Evolutionary conservation across 2,797 vertebrate species (phyloP), one percentile per base, ranked within the genome.

Genomic region (Sciaenops ocellatus): DNA sequence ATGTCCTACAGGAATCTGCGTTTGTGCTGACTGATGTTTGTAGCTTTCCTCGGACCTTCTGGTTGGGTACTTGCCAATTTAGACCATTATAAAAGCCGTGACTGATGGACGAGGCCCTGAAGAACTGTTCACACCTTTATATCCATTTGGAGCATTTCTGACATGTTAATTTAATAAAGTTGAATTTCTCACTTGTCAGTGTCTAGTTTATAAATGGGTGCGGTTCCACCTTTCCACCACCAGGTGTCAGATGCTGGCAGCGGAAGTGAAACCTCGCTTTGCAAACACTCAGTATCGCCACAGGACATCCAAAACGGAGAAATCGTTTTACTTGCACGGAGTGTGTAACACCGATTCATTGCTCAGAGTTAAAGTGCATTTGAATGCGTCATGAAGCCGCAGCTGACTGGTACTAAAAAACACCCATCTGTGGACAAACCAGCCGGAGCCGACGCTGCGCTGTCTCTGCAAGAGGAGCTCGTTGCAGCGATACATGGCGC

Each of bases 401-500:
- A 72, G 48, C 46, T 24, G 15, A 6, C 18, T 0, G 60, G 24
- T 9, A 44, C 30, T 0, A 46, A 24, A 18, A 73, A 3, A 8
- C 54, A 24, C 0, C 42, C 4, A 0, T 5, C 20, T 11, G 30
- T 38, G 24, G 11, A 59, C 0, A 46, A 76, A 38, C 0, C 59
- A 0, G 1, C 41, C 12, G 72, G 24, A n/a, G 55, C 73, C 0
- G 90, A 88, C 16, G 72, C 90, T 4, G 86, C 87, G 8, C 66
- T 73, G 24, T 91, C 83, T 34, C 78, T 95, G 13, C 89, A 92
- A 12, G 90, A 94, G 18, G 93, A 94, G 81, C 92, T 95, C 0
- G 81, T 91, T 0, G 89, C 92, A 1, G 93, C 93, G 0, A 93
- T 96, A 10, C 93, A 92, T 1, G 89, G 90, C 6, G 94, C 95